A percentile compares a stretch with the other conserved stretches of the same genome.
Conservation (phyloP, 2,113 vertebrate species). For the Rhinoptilus africanus region DNA sequence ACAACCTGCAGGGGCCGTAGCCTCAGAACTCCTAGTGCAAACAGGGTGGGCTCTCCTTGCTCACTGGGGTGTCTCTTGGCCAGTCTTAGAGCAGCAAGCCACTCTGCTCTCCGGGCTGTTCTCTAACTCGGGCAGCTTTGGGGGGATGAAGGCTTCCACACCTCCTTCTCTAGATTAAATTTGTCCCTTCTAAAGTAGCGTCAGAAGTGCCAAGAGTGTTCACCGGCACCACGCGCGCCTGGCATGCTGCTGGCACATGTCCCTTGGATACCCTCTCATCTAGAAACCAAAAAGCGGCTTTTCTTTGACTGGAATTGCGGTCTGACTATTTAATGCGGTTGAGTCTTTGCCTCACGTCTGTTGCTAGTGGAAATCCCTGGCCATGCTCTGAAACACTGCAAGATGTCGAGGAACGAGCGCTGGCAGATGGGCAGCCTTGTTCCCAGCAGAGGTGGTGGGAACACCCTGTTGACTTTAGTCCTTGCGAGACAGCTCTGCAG, state of each 20-base stretch:
- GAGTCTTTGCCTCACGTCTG: background rate
- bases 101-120: background rate
- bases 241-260: fast-evolving
- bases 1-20: background rate
- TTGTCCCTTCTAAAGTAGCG: background rate
- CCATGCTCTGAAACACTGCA: background rate
- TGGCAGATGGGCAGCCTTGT: background rate
- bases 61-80: background rate
- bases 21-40: background rate
- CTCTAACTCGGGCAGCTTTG: background rate
- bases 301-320: background rate
- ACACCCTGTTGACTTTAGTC: background rate
- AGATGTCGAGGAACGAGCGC: background rate
- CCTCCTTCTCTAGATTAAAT: background rate
- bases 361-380: background rate
- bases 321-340: background rate
- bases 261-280: background rate
- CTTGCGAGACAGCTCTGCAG: background rate
- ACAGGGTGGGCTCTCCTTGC: background rate
- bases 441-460: background rate
- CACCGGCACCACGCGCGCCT: fast-evolving
- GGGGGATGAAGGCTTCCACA: background rate
- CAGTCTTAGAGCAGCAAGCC: background rate
- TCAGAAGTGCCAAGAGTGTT: background rate
- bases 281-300: background rate